Base-by-base conservation (phyloP, 1,140 invertebrate genomes). In the Camponotus pennsylvanicus region DNA sequence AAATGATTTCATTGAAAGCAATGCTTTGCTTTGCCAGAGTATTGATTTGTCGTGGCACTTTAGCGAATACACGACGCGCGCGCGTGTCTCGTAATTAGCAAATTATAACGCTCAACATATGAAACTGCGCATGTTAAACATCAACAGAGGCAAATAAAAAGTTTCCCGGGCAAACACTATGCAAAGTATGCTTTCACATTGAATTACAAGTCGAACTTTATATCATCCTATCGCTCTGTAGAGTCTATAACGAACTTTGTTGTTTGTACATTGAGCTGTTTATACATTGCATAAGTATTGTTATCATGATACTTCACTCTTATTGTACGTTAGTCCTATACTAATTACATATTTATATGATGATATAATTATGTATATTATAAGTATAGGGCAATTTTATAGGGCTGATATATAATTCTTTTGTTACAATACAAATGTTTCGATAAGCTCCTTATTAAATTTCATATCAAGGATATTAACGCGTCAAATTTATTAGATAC, bases 51-150 rank as follows among this genome's bases (percentile, higher is more conserved):
- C 59, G 76, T 78, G 32, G 61, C 59, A 78, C 61, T 78, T 78
- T 78, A 61, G 59, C 61, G 61, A 67, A 66, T 61, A 66, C 34
- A 78, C 40, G 27, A 78, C 76, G 42, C 61, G 40, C 40, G 59
- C 76, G 64, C 37, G 73, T 76, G 37, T 55, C 73, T 78, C 27
- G 76, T 78, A 78, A 78, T 78, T 63, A 78, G 76, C 76, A 78
- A 78, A 78, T 78, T 78, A 78, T 66, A 78, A 78, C 61, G 40
- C 45, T 34, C 40, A 34, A 78, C 40, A 32, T 78, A 78, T 66
- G 61, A 78, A 78, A 66, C 18, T 78, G 61, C 40, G 61, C 40
- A 66, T 61, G 21, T 77, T 77, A 61, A n/a, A 77, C 27, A 21
- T 66, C 76, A 78, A 64, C 15, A 63, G 21, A 1, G n/a, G 11